Evolutionary conservation across 2,113 vertebrate species (phyloP), one percentile per base, ranked within the genome.

Genomic region (Menura novaehollandiae): DNA sequence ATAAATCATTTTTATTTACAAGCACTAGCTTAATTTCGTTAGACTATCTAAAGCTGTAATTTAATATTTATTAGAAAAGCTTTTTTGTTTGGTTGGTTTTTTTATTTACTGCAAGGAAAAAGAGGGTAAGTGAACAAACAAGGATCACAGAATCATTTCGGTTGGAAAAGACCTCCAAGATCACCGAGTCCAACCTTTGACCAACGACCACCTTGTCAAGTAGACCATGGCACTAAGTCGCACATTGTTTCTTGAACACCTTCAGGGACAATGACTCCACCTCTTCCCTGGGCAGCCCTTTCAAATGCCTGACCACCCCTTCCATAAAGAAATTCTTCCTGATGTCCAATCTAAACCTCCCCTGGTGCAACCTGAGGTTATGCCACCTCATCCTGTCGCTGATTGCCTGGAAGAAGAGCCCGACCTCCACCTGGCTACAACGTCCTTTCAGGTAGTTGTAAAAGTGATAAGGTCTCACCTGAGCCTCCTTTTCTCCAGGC

Each of bases 351-450:
- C 62, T 47, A 39, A 47, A 62, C n/a, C 8, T 13, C 10, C 20
- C 8, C 32, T 62, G 11, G 9, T 32, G 16, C 17, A 62, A 8
- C 11, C 12, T 41, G 41, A 69, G 30, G 11, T 47, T 60, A 15
- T 20, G n/a, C 26, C 30, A 39, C 35, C 47, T 60, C 14, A 16
- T 17, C 7, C n/a, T 39, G 28, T 9, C 0, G 0, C 53, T 41
- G 3, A 16, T 1, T 41, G 21, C 35, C 17, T 35, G 47, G 30
- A 32, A 62, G 21, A 82, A 69, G 39, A 76, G 32, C 20, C 26
- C 11, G 8, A 55, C 6, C 11, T 35, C 17, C 21, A 32, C 2
- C 4, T 30, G 26, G 47, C 41, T 55, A 47, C 0, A 1, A 32
- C 11, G 7, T 55, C 63, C 17, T 43, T 55, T 13, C 55, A 55